Evolutionary conservation across 2,888 invertebrate genomes (phyloP), one percentile per base, ranked within the genome.

Genomic region (Scrobipalpa costella): DNA sequence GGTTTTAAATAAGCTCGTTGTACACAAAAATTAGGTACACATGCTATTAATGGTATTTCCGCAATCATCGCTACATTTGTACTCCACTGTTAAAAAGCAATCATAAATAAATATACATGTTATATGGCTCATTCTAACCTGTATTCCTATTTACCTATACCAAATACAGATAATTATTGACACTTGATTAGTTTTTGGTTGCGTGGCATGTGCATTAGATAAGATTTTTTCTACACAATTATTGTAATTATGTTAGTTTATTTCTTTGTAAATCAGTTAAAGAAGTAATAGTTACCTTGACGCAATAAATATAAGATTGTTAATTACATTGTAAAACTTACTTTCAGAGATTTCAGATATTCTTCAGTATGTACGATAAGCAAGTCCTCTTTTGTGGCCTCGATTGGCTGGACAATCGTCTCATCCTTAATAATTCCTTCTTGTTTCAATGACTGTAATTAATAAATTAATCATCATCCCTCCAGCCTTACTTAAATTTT

Each of bases 61-160:
- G 96, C 94, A 69, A 97, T 96, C 69, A 92, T 87, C 0, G 97
- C 97, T 27, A 97, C 96, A 78, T 93, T 95, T 64, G 93, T 86
- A 77, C 97, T 96, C 94, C 96, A 96, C 95, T 97, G 84, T 44
- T 79, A 92, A 79, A 65, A 8, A 52, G 17, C 9, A 61, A 66
- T 64, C n/a, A 44, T 52, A 38, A 69, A 13, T 13, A 19, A 57
- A 55, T 19, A 40, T 34, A 8, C 9, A 21, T 15, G 8, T 27
- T 33, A 17, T 7, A 40, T 13, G n/a, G n/a, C n/a, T n/a, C n/a
- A n/a, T n/a, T n/a, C n/a, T n/a, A n/a, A 13, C 40, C 11, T 13
- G 38, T 11, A 38, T 38, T 38, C 6, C 11, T 38, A 38, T 38
- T 38, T 38, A n/a, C n/a, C n/a, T n/a, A n/a, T n/a, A n/a, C n/a